Conservation (phyloP, 2,113 vertebrate species). For the Pterophyllum scalare region DNA sequence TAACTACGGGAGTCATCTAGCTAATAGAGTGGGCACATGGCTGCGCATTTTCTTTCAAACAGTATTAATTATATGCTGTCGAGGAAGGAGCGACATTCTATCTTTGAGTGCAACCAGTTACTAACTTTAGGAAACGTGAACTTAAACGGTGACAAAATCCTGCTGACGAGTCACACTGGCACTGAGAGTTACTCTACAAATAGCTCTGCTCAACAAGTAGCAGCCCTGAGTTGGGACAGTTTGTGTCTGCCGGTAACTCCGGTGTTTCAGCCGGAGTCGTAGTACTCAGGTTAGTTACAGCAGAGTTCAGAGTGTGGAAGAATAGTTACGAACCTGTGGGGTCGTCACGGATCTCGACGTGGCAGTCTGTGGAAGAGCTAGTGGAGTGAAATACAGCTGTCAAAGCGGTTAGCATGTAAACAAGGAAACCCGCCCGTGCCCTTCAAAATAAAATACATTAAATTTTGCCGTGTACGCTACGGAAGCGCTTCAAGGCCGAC, state of each 20-base stretch:
- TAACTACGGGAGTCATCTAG: too few relatives aligned
- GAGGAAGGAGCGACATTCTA: background rate
- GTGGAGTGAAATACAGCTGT: too few relatives aligned
- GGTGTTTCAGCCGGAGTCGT: background rate
- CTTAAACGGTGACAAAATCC: background rate
- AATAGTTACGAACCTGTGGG: background rate
- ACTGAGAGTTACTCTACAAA: background rate
- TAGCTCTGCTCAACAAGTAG: background rate
- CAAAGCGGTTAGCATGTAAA: background rate
- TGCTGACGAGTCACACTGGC: background rate
- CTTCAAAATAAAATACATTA: constrained; percentile 48
- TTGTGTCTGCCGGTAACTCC: background rate
- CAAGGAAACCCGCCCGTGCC: background rate
- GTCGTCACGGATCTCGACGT: constrained; percentile 32
- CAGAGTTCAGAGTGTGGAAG: background rate
- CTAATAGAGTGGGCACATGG: background rate
- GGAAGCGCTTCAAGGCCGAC: too few relatives aligned
- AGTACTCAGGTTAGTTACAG: too few relatives aligned
- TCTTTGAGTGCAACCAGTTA: background rate
- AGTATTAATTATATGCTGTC: too few relatives aligned
- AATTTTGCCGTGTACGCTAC: too few relatives aligned
- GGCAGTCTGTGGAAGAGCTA: constrained; percentile 19
- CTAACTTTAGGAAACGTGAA: constrained; percentile 14
- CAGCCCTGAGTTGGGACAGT: background rate
- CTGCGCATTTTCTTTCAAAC: background rate